phyloP scores from a whole-genome alignment of 2,797 vertebrate species.

The Setipinna tenuifilis region DNA sequence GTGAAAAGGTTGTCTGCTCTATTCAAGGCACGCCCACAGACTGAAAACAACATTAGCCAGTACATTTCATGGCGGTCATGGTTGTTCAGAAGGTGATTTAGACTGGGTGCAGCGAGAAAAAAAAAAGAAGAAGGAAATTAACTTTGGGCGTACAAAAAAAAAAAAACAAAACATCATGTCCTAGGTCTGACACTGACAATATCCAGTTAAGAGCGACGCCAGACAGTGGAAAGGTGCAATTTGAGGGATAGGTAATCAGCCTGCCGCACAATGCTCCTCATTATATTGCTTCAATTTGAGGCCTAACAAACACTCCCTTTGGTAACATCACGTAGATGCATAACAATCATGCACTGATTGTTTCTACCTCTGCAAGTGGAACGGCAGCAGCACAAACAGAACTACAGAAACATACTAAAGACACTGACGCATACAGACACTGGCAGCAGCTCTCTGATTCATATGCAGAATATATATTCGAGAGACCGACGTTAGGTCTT shows the following conservation, averaged over 20 bases:
- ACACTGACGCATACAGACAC: no score
- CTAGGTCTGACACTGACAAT: neutral
- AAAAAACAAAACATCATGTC: neutral
- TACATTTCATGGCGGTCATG: neutral
- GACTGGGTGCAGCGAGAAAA: neutral
- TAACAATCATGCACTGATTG: neutral
- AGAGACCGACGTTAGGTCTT: no score
- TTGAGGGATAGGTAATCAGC: neutral
- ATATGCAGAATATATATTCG: no score
- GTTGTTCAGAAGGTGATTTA: conserved; percentile 13
- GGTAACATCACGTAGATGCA: neutral
- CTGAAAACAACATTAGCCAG: neutral
- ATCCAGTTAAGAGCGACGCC: neutral
- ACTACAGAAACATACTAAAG: no score
- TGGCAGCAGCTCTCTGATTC: no score
- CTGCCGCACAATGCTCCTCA: neutral
- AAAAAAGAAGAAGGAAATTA: neutral
- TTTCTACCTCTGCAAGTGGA: neutral
- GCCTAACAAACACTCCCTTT: neutral
- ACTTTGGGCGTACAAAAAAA: neutral
- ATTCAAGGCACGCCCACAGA: neutral
- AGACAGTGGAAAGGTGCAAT: neutral
- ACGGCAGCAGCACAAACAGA: neutral
- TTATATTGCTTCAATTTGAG: conserved; percentile 9
- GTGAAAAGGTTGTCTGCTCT: neutral